Conservation (phyloP, 2,888 invertebrate species). For the Thecophora atra region DNA sequence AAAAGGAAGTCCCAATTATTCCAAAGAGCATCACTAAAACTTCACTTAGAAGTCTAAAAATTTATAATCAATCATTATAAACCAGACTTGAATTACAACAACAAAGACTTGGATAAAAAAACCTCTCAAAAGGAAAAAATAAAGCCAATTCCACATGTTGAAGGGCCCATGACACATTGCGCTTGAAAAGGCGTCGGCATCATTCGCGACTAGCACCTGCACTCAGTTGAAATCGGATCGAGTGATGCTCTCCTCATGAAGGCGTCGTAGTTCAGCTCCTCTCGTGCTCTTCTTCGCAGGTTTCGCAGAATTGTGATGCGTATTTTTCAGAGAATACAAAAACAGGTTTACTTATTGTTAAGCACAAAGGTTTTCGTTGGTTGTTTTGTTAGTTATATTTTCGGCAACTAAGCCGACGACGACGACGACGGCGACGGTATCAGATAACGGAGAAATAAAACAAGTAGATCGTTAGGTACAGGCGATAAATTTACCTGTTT, state of each 20-base stretch:
- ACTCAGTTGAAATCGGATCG: no score
- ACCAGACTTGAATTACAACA: background rate
- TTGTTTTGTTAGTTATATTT: no score
- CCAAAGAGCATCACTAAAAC: background rate
- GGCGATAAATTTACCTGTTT: no score
- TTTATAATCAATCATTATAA: background rate
- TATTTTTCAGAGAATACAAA: background rate
- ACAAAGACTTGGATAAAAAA: background rate
- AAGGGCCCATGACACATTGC: background rate
- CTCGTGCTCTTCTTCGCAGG: no score
- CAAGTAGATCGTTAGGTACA: background rate
- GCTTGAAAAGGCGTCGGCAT: no score
- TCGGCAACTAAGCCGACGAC: no score
- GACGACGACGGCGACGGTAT: no score
- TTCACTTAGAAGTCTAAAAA: background rate
- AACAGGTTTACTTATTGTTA: background rate
- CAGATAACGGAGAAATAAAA: background rate
- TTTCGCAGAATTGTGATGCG: no score
- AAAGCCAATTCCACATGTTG: background rate
- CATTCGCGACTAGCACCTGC: no score
- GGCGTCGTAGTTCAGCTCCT: no score
- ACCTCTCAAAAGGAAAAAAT: background rate
- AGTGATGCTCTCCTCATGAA: no score
- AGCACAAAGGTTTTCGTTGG: background rate
- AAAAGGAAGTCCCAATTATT: background rate